Evolutionary conservation across 92 coral and sea anemone genomes (phyloP), one percentile per base, ranked within the genome.

Genomic region (Epizoanthus stellaris): DNA sequence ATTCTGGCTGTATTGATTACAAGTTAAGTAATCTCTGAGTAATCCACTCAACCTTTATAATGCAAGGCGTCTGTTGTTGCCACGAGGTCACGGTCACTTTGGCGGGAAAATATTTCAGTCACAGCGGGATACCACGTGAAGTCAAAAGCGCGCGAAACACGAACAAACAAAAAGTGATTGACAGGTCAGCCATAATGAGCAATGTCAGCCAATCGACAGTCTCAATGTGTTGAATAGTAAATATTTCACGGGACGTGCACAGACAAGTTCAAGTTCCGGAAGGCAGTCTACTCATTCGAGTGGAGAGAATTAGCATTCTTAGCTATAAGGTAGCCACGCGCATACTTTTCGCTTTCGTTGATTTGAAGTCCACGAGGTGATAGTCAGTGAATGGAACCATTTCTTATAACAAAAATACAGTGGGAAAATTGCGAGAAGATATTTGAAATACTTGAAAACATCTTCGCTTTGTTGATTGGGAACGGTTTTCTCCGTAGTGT

Each of bases 21-120:
- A 52, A 52, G 14, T 30, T 52, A n/a, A 58, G 38, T 58, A 59
- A 17, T 25, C 30, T 60, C 43, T 75, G 2, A 10, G 19, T 79
- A 63, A 40, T 43, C 82, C 53, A 45, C 34, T 43, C 42, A 79
- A 36, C 36, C 5, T 79, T n/a, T n/a, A n/a, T 23, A 49, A 39
- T 20, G 42, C 59, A 43, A 63, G 83, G 83, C 72, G 83, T 64
- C 73, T 62, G 62, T 40, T 21, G 21, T 45, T 63, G 60, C 83
- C 56, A 79, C 83, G 83, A 79, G 83, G 83, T 79, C 72, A 63
- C 13, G 61, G 83, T 62, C 72, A 79, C 64, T 79, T 62, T 63
- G 83, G 83, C 83, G 83, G 83, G 71, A 79, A 66, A 79, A 52
- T 43, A 62, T 10, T 79, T 20, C 61, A 79, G 42, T 79, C 60